Evolutionary conservation across 2,888 invertebrate species (phyloP).

Genomic region (Hydrotaea cyrtoneurina): DNA sequence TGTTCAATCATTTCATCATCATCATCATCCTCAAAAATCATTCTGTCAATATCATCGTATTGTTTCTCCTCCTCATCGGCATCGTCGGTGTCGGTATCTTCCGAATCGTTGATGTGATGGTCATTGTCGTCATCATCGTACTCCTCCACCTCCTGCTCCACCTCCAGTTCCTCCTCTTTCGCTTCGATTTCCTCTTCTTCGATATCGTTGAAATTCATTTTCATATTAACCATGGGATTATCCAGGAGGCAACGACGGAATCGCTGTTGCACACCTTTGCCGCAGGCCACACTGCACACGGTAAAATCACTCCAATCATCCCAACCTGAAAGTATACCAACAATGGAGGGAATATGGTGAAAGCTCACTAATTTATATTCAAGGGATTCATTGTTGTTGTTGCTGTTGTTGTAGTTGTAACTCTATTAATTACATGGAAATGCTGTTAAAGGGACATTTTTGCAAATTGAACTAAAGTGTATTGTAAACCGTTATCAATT

Average conservation of each 20-base stretch:
- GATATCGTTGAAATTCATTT: slow-evolving; percentile 77
- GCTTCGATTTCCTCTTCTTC: slow-evolving; percentile 70
- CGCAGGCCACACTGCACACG: slow-evolving; percentile 80
- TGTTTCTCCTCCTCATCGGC: slow-evolving; percentile 31
- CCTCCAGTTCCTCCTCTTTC: slow-evolving; percentile 64
- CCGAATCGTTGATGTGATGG: not conserved
- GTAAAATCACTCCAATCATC: slow-evolving; percentile 81
- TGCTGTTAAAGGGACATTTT: slow-evolving; percentile 21
- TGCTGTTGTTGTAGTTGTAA: slow-evolving; percentile 35
- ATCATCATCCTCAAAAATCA: slow-evolving; percentile 43
- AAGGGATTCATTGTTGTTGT: not conserved
- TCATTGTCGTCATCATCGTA: slow-evolving; percentile 42
- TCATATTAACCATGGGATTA: slow-evolving; percentile 79
- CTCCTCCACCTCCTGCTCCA: slow-evolving; percentile 25
- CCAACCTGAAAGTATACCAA: slow-evolving; percentile 75
- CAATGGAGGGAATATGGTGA: not conserved
- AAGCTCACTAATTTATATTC: slow-evolving; percentile 41
- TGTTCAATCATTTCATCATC: slow-evolving; percentile 52
- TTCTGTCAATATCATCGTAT: slow-evolving; percentile 47
- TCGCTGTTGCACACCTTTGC: slow-evolving; percentile 80
- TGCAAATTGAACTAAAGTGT: slow-evolving; percentile 19
- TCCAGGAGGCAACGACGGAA: slow-evolving; percentile 80
- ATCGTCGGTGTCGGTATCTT: slow-evolving; percentile 42
- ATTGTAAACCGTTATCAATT: slow-evolving; percentile 28
- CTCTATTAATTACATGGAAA: slow-evolving; percentile 42